phyloP scores from a whole-genome alignment of 2,888 invertebrate species.

The Heterodera filipjevi region DNA sequence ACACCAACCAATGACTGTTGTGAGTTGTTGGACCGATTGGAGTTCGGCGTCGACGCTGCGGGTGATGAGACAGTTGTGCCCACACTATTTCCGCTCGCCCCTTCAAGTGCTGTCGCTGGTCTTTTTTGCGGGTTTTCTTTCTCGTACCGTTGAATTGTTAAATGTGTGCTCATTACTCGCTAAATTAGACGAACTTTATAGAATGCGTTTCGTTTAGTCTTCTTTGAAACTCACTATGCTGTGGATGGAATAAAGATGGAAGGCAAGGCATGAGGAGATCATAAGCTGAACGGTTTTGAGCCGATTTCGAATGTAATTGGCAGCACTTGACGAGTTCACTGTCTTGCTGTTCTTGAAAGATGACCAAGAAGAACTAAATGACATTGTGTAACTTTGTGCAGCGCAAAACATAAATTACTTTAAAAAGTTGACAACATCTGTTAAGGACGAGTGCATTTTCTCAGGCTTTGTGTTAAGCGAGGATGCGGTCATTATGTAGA shows the following conservation, averaged over 20 bases:
- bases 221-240: neutral
- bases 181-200: neutral
- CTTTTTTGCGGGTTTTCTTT: slow-evolving; percentile 25
- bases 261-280: slow-evolving; percentile 30
- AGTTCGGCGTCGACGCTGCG: slow-evolving; percentile 30
- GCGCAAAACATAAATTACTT: slow-evolving; percentile 19
- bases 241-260: slow-evolving; percentile 21
- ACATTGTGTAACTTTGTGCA: neutral
- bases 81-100: slow-evolving; percentile 4
- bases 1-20: slow-evolving; percentile 9
- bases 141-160: slow-evolving; percentile 23
- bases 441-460: slow-evolving; percentile 2
- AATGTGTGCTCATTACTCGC: slow-evolving; percentile 23
- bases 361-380: slow-evolving; percentile 12
- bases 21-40: slow-evolving; percentile 26
- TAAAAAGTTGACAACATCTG: slow-evolving; percentile 27
- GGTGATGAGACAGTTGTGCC: slow-evolving; percentile 25
- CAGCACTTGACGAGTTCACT: neutral
- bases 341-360: slow-evolving; percentile 15
- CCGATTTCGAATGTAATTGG: slow-evolving; percentile 8
- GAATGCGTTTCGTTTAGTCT: neutral
- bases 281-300: slow-evolving; percentile 21
- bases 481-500: slow-evolving; percentile 26
- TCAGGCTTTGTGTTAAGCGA: slow-evolving; percentile 24
- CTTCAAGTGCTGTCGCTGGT: neutral